Percentiles rank a stretch among this genome's conserved stretches.
These are phyloP conservation scores for Drosophila subquinaria DNA, from an alignment of 2,888 invertebrate species.

Conservation along the genomic window DNA sequence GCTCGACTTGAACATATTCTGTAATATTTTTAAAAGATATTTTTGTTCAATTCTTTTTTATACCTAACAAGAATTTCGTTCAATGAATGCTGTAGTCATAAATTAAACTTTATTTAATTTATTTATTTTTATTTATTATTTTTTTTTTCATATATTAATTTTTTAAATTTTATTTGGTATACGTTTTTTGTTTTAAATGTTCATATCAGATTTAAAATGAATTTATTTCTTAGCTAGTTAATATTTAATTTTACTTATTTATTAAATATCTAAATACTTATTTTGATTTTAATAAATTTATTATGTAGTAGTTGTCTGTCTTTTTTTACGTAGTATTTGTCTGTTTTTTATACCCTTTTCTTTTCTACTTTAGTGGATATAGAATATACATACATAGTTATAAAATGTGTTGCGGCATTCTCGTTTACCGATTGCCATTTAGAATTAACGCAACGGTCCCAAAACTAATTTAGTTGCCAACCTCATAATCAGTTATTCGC, in stretches of 20 bases:
- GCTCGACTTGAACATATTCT: constrained; percentile 23
- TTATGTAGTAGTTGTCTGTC: neutral
- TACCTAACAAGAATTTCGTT: neutral
- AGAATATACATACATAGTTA: constrained; percentile 17
- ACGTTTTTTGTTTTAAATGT: no score
- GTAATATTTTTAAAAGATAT: neutral
- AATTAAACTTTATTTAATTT: no score
- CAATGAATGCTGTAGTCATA: neutral
- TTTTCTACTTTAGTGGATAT: constrained; percentile 13
- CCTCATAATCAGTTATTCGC: constrained; percentile 78
- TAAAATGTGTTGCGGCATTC: constrained; percentile 41
- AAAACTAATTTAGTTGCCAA: constrained; percentile 67
- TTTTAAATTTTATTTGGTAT: no score
- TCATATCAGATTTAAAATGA: no score
- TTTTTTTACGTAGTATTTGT: neutral
- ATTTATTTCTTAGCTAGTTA: no score
- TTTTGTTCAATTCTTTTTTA: neutral
- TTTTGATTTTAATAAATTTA: no score
- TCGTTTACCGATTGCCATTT: constrained; percentile 41
- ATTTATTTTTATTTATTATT: no score
- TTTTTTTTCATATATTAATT: no score
- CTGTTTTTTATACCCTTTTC: neutral
- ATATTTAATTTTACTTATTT: no score
- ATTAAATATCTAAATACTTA: no score
- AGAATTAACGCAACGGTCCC: constrained; percentile 50